These are phyloP conservation scores for Larimichthys polyactis DNA, from an alignment of 2,113 vertebrate genomes.

Conservation along the genomic window DNA sequence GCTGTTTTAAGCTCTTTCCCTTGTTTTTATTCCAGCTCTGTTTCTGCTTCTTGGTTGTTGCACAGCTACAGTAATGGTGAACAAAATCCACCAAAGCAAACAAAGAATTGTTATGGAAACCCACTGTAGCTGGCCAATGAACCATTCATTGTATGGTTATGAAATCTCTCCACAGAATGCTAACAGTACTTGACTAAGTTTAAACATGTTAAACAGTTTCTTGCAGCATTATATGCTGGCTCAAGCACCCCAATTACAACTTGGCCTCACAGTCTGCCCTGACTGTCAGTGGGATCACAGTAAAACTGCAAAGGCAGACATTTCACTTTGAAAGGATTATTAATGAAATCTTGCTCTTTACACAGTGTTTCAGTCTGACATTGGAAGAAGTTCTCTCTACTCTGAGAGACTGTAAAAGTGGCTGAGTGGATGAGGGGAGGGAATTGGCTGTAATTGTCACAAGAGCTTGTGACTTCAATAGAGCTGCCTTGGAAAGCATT, in stretches of 20 bases:
- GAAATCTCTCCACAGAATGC: conserved; percentile 49
- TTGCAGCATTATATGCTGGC: conserved; percentile 62
- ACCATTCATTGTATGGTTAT: conserved; percentile 32
- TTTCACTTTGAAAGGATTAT: conserved; percentile 80
- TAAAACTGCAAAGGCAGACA: conserved; percentile 74
- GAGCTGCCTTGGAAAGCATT: conserved; percentile 50
- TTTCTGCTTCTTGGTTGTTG: conserved; percentile 24
- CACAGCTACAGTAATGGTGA: conserved; percentile 24
- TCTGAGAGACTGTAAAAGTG: conserved; percentile 59
- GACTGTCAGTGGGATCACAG: conserved; percentile 70
- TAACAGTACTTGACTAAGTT: conserved; percentile 52
- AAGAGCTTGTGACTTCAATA: conserved; percentile 54
- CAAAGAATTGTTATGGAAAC: conserved; percentile 3
- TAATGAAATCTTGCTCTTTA: conserved; percentile 78
- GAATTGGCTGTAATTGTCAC: conserved; percentile 67
- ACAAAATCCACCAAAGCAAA: conserved; percentile 27
- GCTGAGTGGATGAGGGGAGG: conserved; percentile 54
- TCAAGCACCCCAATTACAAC: conserved; percentile 71
- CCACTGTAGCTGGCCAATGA: conserved; percentile 27
- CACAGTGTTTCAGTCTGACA: conserved; percentile 69
- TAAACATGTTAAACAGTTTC: conserved; percentile 61
- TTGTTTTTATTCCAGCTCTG: neutral
- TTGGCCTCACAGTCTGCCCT: conserved; percentile 61
- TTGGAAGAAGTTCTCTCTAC: conserved; percentile 62
- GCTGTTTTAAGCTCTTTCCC: conserved; percentile 1